Percentiles rank a stretch among this genome's conserved stretches.
Conservation (phyloP, 2,113 vertebrate species). For the Macquaria ambigua region DNA sequence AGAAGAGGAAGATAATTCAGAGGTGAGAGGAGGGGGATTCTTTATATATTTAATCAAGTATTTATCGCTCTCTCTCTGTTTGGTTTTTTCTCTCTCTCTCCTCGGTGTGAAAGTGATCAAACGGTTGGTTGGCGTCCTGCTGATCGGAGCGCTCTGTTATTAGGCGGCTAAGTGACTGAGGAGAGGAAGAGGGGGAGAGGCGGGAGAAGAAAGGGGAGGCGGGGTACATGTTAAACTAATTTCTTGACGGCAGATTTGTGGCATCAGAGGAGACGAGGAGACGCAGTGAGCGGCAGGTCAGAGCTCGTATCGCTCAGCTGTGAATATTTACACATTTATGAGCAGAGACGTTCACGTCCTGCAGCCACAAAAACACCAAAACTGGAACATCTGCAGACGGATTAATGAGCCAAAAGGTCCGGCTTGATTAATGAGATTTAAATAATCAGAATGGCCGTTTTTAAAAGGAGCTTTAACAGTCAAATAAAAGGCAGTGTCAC, state of each 20-base stretch:
- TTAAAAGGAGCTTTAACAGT: background rate
- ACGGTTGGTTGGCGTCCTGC: constrained; percentile 60
- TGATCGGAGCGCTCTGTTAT: constrained; percentile 65
- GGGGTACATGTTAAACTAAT: constrained; percentile 46
- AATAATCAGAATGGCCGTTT: background rate
- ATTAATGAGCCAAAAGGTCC: background rate
- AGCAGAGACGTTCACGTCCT: background rate
- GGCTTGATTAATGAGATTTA: background rate
- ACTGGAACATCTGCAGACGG: background rate
- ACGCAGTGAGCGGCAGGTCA: constrained; percentile 1
- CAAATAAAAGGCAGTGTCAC: constrained; percentile 8
- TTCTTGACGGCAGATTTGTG: constrained; percentile 48
- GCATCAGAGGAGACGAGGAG: constrained; percentile 33
- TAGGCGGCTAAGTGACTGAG: constrained; percentile 61
- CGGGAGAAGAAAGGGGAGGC: constrained; percentile 2
- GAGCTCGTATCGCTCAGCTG: background rate
- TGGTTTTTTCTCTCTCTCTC: constrained; percentile 30
- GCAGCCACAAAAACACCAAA: background rate
- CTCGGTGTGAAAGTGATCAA: constrained; percentile 70
- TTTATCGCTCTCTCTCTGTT: constrained; percentile 69
- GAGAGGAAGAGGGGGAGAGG: constrained; percentile 43
- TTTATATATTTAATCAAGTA: constrained; percentile 80
- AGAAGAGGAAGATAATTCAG: constrained; percentile 75
- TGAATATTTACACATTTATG: constrained; percentile 30
- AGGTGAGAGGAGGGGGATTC: constrained; percentile 51